Base-by-base conservation (phyloP, 2,797 vertebrate genomes). In the Bucorvus abyssinicus region DNA sequence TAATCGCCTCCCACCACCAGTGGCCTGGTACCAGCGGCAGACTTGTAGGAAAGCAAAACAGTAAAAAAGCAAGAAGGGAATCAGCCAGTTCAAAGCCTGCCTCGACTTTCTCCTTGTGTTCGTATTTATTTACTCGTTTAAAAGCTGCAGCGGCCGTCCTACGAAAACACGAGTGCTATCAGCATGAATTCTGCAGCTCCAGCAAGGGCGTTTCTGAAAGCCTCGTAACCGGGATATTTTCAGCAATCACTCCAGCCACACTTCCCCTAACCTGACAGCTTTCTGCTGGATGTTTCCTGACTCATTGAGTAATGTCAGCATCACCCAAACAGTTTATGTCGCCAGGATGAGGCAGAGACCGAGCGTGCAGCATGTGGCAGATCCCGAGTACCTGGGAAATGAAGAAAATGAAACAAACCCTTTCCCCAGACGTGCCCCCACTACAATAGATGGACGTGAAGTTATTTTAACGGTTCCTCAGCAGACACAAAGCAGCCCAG, bases 211-310 rank as follows among this genome's bases (percentile, higher is more conserved):
- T 4, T 44, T 45, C 56, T 70, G 11, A 32, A 30, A 84, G 76
- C 68, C 68, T 83, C 91, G 42, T 30, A n/a, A 83, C 34, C 7
- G 53, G 49, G 89, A 29, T 96, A 89, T 96, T 96, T 96, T 93
- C 87, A 93, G 96, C 69, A 88, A 87, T 77, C 82, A 21, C 57
- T 78, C 11, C 12, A 87, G 89, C 68, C 94, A 91, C 49, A 77
- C 87, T 96, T 95, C 96, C 95, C 88, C 34, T 60, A 64, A 8
- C 29, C 68, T 83, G 32, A 61, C 69, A 83, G 52, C 6, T 47
- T 65, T 88, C 23, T 44, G 76, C 76, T 87, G 71, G 84, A 42
- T 64, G 85, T 24, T 96, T 96, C 95, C 93, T 95, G 93, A 75
- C 40, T 23, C 61, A 63, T 5, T 56, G 79, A 83, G 71, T 74